A percentile compares a stretch with the other conserved stretches of the same genome.
Conservation (phyloP, 2,888 invertebrate genomes). For the Oxycera nigricornis region DNA sequence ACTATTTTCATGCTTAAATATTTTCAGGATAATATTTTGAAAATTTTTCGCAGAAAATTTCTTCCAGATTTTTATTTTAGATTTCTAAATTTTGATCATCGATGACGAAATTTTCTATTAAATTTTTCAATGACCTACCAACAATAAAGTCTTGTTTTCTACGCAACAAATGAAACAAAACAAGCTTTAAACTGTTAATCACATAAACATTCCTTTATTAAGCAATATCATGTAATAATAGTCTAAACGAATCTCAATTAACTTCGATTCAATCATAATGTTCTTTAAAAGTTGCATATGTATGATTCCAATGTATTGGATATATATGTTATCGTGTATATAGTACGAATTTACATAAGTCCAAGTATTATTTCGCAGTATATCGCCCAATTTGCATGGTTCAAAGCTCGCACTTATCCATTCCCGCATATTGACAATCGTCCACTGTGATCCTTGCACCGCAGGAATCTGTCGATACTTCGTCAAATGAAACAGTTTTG, state of each 20-base stretch:
- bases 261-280: background rate
- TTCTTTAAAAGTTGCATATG: conserved; percentile 9
- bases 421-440: conserved; percentile 9
- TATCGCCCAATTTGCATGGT: background rate
- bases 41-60: no score
- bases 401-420: conserved; percentile 3
- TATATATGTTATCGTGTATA: conserved; percentile 29
- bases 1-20: no score
- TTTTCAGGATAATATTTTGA: no score
- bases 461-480: background rate
- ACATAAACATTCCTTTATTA: conserved; percentile 21
- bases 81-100: no score
- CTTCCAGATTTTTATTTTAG: no score
- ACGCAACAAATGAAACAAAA: background rate
- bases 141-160: background rate
- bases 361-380: background rate
- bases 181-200: conserved; percentile 16
- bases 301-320: conserved; percentile 18
- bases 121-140: no score
- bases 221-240: conserved; percentile 24
- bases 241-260: conserved; percentile 15
- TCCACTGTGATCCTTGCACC: background rate
- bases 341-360: conserved; percentile 32
- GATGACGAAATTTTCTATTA: no score
- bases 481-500: background rate